phyloP scores from a whole-genome alignment of 2,113 vertebrate species.

The mouse (Mus musculus) region DNA sequence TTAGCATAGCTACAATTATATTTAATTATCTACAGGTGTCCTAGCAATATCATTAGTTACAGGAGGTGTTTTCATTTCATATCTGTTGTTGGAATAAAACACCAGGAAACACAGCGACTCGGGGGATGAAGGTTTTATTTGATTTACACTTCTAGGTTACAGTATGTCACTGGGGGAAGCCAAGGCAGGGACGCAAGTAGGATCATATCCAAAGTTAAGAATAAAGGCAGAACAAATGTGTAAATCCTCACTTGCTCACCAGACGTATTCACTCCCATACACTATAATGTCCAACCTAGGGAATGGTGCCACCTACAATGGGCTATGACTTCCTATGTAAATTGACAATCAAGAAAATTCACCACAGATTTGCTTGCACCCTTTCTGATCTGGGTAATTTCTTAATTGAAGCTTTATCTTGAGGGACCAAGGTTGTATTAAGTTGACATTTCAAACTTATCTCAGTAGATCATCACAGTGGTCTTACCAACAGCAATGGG shows the following conservation, averaged over 20 bases:
- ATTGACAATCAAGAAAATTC: background rate
- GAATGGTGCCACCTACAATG: background rate
- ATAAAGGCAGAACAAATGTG: background rate
- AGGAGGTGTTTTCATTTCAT: background rate
- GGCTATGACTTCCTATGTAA: background rate
- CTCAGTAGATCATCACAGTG: background rate
- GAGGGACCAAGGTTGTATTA: background rate
- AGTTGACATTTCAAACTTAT: background rate
- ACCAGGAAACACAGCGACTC: background rate
- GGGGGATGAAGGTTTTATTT: background rate
- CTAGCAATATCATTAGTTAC: background rate
- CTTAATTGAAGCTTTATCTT: background rate
- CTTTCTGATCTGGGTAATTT: background rate
- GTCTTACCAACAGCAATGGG: background rate
- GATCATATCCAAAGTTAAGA: background rate
- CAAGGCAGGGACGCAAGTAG: background rate
- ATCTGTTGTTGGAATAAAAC: background rate
- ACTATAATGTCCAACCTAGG: background rate
- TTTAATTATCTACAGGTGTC: background rate
- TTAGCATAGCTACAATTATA: background rate
- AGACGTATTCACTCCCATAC: background rate
- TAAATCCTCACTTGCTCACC: background rate
- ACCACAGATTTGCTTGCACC: background rate
- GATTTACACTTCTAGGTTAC: background rate
- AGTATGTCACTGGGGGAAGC: background rate